Percentiles rank a stretch among this genome's conserved stretches.
These are phyloP conservation scores for Erpetoichthys calabaricus DNA, from an alignment of 2,797 vertebrate genomes.

Conservation along the genomic window DNA sequence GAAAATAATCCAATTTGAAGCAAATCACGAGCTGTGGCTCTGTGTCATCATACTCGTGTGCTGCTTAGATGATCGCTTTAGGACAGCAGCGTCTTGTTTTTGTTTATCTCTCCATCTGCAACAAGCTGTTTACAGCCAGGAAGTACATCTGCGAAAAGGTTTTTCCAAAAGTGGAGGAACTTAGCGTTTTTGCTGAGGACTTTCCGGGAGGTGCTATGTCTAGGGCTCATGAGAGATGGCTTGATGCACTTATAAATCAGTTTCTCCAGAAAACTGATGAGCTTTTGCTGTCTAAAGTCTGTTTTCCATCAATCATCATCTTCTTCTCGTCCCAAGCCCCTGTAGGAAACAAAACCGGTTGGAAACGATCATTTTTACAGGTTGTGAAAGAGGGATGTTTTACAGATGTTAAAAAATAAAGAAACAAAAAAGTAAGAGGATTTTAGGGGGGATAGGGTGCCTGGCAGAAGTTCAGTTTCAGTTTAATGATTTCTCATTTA, in stretches of 20 bases:
- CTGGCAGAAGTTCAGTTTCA: conserved; percentile 17
- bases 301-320: conserved; percentile 70
- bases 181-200: conserved; percentile 30
- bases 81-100: conserved; percentile 13
- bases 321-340: conserved; percentile 51
- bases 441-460: conserved; percentile 13
- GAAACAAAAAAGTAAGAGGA: conserved; percentile 17
- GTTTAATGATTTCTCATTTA: conserved; percentile 40
- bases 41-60: conserved; percentile 48
- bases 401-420: conserved; percentile 28
- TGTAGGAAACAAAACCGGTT: conserved; percentile 58
- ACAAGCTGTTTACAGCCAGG: conserved; percentile 25
- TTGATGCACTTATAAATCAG: conserved; percentile 43
- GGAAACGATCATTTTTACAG: conserved; percentile 45
- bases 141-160: conserved; percentile 16
- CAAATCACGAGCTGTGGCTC: conserved; percentile 39
- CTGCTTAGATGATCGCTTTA: conserved; percentile 21
- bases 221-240: conserved; percentile 24
- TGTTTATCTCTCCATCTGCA: conserved; percentile 16
- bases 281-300: conserved; percentile 50
- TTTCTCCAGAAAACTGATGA: conserved; percentile 46
- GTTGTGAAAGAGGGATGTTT: conserved; percentile 34
- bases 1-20: conserved; percentile 28
- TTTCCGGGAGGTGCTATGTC: conserved; percentile 33
- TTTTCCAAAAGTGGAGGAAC: conserved; percentile 31